These are phyloP conservation scores for Ianthella basta DNA, from an alignment of 37 sponge, comb jelly and placozoan genomes.

Conservation along the genomic window DNA sequence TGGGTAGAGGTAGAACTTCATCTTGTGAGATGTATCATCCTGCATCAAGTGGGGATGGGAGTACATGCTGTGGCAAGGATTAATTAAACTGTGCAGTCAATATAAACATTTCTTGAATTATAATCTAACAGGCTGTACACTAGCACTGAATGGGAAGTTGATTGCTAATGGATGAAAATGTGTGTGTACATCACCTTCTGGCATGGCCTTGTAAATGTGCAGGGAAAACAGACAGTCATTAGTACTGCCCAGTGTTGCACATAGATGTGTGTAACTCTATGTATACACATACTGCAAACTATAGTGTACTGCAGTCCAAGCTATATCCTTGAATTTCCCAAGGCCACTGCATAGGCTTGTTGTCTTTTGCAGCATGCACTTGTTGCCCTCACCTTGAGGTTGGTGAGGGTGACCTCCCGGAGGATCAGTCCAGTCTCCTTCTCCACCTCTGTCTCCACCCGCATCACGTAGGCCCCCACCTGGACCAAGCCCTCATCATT, in stretches of 20 bases:
- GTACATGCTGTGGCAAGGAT: neutral
- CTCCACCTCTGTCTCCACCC: slow-evolving; percentile 25
- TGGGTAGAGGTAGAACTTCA: slow-evolving; percentile 69
- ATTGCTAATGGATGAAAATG: neutral
- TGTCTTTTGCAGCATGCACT: slow-evolving; percentile 63
- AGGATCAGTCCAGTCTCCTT: slow-evolving; percentile 37
- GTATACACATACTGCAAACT: too few relatives aligned
- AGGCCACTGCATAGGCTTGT: slow-evolving; percentile 64
- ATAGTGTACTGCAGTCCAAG: too few relatives aligned
- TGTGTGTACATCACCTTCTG: too few relatives aligned
- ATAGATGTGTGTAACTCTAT: too few relatives aligned
- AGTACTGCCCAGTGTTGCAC: too few relatives aligned
- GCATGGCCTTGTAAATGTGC: too few relatives aligned
- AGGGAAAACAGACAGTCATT: too few relatives aligned
- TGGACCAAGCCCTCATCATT: slow-evolving; percentile 44
- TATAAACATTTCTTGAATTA: neutral
- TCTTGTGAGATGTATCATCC: slow-evolving; percentile 41
- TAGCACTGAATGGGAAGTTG: neutral
- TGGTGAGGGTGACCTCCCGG: slow-evolving; percentile 64
- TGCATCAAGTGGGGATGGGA: neutral
- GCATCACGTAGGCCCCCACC: slow-evolving; percentile 60
- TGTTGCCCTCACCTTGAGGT: slow-evolving; percentile 50
- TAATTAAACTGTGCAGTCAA: neutral
- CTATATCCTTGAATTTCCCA: slow-evolving; percentile 89
- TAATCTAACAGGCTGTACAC: neutral